Evolutionary conservation across 2,888 invertebrate genomes (phyloP), one percentile per base, ranked within the genome.

Genomic region (Tineola bisselliella): DNA sequence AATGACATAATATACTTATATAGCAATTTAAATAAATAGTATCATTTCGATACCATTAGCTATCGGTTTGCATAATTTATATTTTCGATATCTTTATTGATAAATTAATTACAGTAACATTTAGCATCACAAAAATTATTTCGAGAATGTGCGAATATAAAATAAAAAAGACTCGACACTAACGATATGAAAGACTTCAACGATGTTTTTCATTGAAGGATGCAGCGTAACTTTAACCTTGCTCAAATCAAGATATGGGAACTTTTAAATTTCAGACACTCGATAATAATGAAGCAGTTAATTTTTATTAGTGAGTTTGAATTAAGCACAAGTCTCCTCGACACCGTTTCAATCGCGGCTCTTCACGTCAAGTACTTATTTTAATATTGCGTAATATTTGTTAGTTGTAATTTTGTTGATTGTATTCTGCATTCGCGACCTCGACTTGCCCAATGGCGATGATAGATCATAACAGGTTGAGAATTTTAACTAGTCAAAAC

Each of bases 281-380:
- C 38, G 1, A 6, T 38, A 38, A 48, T 48, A 48, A 48, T 48
- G 48, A 48, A 48, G 8, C 48, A 13, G 15, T 15, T 48, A 48
- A 48, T 48, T 10, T 38, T 48, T 15, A 48, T 48, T 48, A 48
- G 13, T 48, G 13, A 13, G n/a, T 48, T 48, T 48, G 15, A 13
- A 6, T 56, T 56, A 25, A 25, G 4, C 56, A 25, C 56, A 56
- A 56, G 56, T 56, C 48, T 48, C 18, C 56, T 56, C 56, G 56
- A 56, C 56, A 56, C 56, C 17, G 25, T 56, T 56, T 25, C 56
- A 6, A 56, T 56, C 12, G 48, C 56, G n/a, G 19, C 56, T 56
- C 56, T 56, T 56, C 48, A 48, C 15, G 8, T 48, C 56, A 19
- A 56, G 30, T 13, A 48, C 18, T 18, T 15, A 25, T 56, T n/a